Base-by-base conservation (phyloP, 2,888 invertebrate species). In the Ferrisia virgata region DNA sequence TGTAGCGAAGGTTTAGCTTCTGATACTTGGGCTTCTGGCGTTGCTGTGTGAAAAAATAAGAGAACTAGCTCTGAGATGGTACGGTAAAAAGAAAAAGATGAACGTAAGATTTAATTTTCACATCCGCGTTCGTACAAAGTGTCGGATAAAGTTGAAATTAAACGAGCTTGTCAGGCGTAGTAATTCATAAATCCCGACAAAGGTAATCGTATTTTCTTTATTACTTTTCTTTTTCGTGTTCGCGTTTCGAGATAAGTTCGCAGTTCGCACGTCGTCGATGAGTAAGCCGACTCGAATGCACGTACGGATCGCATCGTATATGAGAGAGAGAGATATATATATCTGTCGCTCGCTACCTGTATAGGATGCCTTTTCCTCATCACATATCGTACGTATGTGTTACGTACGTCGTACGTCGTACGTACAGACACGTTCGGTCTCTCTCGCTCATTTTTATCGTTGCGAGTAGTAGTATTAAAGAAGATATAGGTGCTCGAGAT, bases 111-210 rank as follows among this genome's bases (percentile, higher is more conserved):
- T 64, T 64, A 64, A 64, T 64, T 64, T 64, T 64, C 64, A 28
- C 64, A 64, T 64, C 64, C 64, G 64, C 64, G 64, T 64, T 64
- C 64, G 64, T 64, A 64, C 64, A 64, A 64, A 64, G 64, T 64
- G 64, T 64, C 64, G 64, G 64, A 64, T 64, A 64, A 64, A 64
- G 64, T 64, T 64, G 64, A 64, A 64, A 64, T 64, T 64, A 64
- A 64, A 64, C 64, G 64, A 64, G 64, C 64, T 64, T 64, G 64
- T 64, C 64, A 64, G 64, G 28, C 64, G 64, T 64, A 64, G 64
- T 64, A 64, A 64, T 64, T 64, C 64, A 64, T 64, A 64, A 64
- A 64, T 64, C 64, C 64, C 64, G 64, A 64, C 64, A 64, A 64
- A 64, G 64, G 64, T 64, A 64, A 64, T 64, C 64, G 64, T 64